phyloP scores from a whole-genome alignment of 2,888 invertebrate genomes.

The Palloptera scutellata region DNA sequence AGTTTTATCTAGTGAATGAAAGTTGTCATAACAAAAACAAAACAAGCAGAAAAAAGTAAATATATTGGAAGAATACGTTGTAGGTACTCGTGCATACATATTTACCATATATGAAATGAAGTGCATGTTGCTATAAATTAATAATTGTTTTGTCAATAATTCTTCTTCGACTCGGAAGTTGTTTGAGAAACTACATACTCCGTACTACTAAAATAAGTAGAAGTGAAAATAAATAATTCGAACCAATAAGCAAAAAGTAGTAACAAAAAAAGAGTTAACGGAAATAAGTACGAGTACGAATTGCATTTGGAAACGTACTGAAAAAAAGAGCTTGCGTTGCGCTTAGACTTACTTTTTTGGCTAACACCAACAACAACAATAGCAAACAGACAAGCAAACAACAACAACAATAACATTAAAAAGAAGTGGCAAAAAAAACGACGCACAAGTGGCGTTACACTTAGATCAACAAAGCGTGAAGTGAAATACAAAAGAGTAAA shows the following conservation, averaged over 20 bases:
- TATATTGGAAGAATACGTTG: slow-evolving; percentile 17
- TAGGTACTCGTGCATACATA: slow-evolving; percentile 31
- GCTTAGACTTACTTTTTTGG: background rate
- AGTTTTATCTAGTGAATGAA: too few species aligned
- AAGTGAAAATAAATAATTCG: too few species aligned
- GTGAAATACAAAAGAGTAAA: slow-evolving; percentile 40
- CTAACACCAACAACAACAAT: slow-evolving; percentile 33
- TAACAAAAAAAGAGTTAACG: slow-evolving; percentile 39
- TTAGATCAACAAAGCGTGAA: slow-evolving; percentile 56
- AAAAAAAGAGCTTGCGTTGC: slow-evolving; percentile 2
- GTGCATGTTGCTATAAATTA: too few species aligned
- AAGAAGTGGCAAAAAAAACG: slow-evolving; percentile 10
- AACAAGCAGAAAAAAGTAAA: background rate
- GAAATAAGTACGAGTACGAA: slow-evolving; percentile 15
- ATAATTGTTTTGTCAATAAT: too few species aligned
- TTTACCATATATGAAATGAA: slow-evolving; percentile 27
- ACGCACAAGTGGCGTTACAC: slow-evolving; percentile 38
- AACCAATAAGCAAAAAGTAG: slow-evolving; percentile 21
- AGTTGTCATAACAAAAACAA: background rate
- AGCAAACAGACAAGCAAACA: slow-evolving; percentile 28
- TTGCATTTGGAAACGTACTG: background rate
- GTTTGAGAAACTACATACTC: too few species aligned
- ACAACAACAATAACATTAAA: background rate
- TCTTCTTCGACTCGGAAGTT: too few species aligned
- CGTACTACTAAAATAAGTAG: too few species aligned